Percentiles rank a stretch among this genome's conserved stretches.
These are phyloP conservation scores for Leuciscus waleckii DNA, from an alignment of 2,797 vertebrate genomes.

Conservation along the genomic window DNA sequence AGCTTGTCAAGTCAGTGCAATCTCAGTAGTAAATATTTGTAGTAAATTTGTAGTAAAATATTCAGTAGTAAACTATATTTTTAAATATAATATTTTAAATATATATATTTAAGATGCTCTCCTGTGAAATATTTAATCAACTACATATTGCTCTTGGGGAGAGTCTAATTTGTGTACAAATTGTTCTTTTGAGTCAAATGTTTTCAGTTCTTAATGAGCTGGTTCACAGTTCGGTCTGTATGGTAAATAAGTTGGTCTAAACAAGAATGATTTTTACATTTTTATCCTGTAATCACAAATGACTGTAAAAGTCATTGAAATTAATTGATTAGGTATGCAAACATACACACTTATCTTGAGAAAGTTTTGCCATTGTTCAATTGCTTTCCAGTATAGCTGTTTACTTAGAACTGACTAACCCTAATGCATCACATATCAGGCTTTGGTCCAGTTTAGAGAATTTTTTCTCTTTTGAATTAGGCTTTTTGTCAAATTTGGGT, in stretches of 20 bases:
- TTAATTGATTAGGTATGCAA: background rate
- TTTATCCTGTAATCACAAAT: background rate
- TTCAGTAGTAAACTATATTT: too few species aligned
- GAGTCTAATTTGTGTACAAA: background rate
- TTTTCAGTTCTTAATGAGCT: background rate
- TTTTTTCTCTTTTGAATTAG: background rate
- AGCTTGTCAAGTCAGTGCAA: background rate
- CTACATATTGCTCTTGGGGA: background rate
- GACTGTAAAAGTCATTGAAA: background rate
- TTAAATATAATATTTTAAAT: too few species aligned
- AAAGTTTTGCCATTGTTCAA: background rate
- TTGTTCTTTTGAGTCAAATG: background rate
- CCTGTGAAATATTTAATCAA: too few species aligned
- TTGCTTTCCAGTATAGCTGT: background rate
- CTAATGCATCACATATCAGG: background rate
- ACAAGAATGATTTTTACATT: background rate
- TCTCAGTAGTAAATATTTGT: background rate
- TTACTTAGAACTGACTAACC: background rate
- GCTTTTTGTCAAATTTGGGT: background rate
- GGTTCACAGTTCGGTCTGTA: too few species aligned
- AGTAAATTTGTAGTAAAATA: too few species aligned
- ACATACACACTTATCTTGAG: background rate
- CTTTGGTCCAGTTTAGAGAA: background rate
- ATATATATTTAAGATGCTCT: too few species aligned
- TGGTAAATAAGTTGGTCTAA: background rate